Conservation (phyloP, 1,140 invertebrate genomes). For the Euglossa dilemma region DNA sequence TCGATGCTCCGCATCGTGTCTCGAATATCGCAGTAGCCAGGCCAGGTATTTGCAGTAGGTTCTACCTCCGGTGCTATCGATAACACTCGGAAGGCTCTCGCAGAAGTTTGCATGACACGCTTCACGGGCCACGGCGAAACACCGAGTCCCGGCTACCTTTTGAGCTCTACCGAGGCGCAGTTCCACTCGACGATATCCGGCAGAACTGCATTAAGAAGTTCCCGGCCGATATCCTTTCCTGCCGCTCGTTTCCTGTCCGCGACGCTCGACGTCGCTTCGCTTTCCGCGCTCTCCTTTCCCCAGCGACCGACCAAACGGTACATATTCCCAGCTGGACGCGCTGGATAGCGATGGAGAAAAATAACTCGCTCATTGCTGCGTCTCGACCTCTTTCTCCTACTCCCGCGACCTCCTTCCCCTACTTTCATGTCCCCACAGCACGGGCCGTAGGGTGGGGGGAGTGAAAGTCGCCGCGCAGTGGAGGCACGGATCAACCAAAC, state of each 20-base stretch:
- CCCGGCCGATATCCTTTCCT: slow-evolving; percentile 45
- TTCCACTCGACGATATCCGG: slow-evolving; percentile 36
- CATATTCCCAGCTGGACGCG: background rate
- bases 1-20: slow-evolving; percentile 38
- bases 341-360: background rate
- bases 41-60: slow-evolving; percentile 51
- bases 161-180: slow-evolving; percentile 52
- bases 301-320: background rate
- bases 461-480: too few relatives aligned
- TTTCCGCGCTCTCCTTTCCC: background rate
- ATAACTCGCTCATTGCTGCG: background rate
- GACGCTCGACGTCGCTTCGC: background rate
- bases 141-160: slow-evolving; percentile 49
- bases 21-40: slow-evolving; percentile 46
- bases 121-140: slow-evolving; percentile 53
- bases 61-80: slow-evolving; percentile 49
- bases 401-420: too few relatives aligned
- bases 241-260: background rate
- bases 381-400: background rate
- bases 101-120: slow-evolving; percentile 61
- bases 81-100: slow-evolving; percentile 45
- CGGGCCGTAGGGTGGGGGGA: too few relatives aligned
- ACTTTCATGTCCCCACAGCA: too few relatives aligned
- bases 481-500: too few relatives aligned
- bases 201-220: slow-evolving; percentile 58